phyloP scores from a whole-genome alignment of 2,113 vertebrate genomes.

The Mormyrus lacerda region DNA sequence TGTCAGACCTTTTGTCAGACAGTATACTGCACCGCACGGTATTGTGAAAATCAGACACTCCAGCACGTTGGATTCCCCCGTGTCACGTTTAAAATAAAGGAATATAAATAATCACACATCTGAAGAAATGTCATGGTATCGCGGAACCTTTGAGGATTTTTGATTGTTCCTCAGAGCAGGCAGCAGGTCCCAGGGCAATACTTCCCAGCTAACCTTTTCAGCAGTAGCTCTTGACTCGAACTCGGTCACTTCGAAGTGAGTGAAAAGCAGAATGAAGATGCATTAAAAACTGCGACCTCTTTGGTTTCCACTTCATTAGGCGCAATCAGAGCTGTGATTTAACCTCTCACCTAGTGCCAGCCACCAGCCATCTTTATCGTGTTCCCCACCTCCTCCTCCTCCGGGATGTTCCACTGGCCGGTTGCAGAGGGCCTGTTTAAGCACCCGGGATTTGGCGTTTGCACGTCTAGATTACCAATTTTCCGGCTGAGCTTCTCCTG shows the following conservation, averaged over 20 bases:
- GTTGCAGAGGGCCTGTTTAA: too few species aligned
- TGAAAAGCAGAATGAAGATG: not conserved
- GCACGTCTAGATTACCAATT: not conserved
- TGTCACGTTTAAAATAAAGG: not conserved
- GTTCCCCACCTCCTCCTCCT: too few species aligned
- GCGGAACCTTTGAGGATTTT: not conserved
- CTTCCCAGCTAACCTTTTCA: not conserved
- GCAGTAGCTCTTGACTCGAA: not conserved
- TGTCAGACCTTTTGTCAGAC: too few species aligned
- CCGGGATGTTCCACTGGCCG: not conserved
- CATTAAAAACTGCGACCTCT: not conserved
- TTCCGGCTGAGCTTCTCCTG: not conserved
- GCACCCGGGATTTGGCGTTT: not conserved
- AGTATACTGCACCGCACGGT: not conserved
- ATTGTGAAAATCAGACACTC: not conserved
- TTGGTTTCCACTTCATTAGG: slow-evolving; percentile 19
- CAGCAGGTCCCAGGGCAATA: not conserved
- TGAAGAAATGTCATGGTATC: not conserved
- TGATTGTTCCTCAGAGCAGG: not conserved
- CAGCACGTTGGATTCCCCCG: not conserved
- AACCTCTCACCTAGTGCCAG: not conserved
- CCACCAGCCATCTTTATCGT: not conserved
- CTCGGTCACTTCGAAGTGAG: slow-evolving; percentile 10
- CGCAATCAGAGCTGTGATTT: not conserved
- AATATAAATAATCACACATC: not conserved